phyloP scores from a whole-genome alignment of 2,113 vertebrate species.

The Cynocephalus volans region DNA sequence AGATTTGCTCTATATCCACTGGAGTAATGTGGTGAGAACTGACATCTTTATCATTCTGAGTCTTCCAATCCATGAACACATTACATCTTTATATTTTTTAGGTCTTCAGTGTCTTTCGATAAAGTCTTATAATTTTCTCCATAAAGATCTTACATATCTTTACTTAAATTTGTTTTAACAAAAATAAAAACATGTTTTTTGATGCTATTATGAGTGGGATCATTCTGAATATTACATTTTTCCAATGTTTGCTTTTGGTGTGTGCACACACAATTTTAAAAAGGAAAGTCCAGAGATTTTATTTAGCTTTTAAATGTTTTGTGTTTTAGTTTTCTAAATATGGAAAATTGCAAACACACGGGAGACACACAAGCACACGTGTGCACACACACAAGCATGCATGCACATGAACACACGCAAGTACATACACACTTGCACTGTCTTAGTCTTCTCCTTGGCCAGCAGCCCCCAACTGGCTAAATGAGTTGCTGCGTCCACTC shows the following conservation, averaged over 20 bases:
- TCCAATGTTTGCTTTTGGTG: neutral
- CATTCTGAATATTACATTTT: neutral
- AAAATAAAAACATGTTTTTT: neutral
- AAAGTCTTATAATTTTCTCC: neutral
- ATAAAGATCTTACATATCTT: neutral
- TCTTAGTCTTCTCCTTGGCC: too few species aligned
- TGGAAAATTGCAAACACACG: neutral
- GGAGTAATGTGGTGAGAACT: rapidly evolving
- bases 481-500: too few species aligned
- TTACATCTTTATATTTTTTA: neutral
- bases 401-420: too few species aligned
- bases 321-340: neutral
- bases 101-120: neutral
- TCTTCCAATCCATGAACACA: rapidly evolving
- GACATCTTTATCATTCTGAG: rapidly evolving
- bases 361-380: neutral
- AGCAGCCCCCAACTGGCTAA: too few species aligned
- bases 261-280: neutral
- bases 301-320: neutral
- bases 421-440: too few species aligned
- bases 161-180: neutral
- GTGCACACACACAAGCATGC: too few species aligned
- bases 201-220: neutral
- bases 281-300: neutral
- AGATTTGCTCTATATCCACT: rapidly evolving